Percentiles rank a stretch among this genome's conserved stretches.
Evolutionary conservation across 2,797 vertebrate genomes (phyloP).

Genomic region (Pelodytes ibericus): DNA sequence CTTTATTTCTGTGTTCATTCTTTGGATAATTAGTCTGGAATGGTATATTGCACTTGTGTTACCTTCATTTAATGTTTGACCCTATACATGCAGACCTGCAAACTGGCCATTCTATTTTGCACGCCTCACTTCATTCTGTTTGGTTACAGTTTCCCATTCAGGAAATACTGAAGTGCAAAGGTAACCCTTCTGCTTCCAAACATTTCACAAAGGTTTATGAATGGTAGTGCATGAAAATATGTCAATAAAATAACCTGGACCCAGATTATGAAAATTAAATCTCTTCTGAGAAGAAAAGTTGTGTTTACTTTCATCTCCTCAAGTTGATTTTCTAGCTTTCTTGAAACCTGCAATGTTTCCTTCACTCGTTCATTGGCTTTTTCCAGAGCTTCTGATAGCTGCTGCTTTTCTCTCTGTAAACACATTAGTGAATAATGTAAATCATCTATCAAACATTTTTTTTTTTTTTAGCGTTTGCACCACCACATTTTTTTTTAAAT

Average conservation of each 20-base stretch:
- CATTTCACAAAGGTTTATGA: not conserved
- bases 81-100: too few relatives aligned
- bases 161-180: not conserved
- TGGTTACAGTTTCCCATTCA: too few relatives aligned
- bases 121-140: too few relatives aligned
- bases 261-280: not conserved
- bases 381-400: slow-evolving; percentile 78
- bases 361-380: slow-evolving; percentile 80
- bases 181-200: not conserved
- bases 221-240: not conserved
- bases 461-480: not conserved
- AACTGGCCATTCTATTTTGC: too few relatives aligned
- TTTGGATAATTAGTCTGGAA: too few relatives aligned
- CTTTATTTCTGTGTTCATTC: too few relatives aligned
- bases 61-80: too few relatives aligned
- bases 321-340: slow-evolving; percentile 78
- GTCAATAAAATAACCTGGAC: not conserved
- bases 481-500: too few relatives aligned
- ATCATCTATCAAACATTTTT: not conserved
- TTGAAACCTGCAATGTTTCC: slow-evolving; percentile 76
- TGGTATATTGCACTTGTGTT: too few relatives aligned
- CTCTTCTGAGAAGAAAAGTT: not conserved
- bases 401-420: slow-evolving; percentile 81
- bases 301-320: slow-evolving; percentile 82
- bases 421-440: not conserved